Evolutionary conservation across 2,797 vertebrate species (phyloP).

Genomic region (Poecile montanus): DNA sequence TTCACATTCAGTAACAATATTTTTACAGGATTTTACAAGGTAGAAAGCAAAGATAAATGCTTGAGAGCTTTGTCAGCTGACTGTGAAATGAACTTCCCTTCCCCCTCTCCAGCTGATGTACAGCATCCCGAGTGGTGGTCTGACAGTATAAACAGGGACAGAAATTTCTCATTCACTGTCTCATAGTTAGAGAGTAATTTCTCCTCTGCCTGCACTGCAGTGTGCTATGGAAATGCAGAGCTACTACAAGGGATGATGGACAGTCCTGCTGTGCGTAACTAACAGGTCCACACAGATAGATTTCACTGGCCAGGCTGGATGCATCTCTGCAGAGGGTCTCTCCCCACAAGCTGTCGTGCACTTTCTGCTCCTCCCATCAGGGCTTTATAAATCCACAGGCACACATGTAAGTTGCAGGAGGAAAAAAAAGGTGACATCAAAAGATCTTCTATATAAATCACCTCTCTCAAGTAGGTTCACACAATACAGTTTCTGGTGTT

Average conservation of each 20-base stretch:
- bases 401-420: neutral
- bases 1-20: neutral
- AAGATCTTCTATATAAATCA: neutral
- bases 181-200: conserved; percentile 54
- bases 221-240: conserved; percentile 68
- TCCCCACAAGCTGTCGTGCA: conserved; percentile 9
- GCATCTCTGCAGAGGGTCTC: conserved; percentile 32
- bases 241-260: conserved; percentile 51
- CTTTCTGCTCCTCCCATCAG: neutral
- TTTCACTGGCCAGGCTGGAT: conserved; percentile 18
- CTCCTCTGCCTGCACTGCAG: neutral
- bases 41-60: conserved; percentile 32
- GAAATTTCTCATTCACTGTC: conserved; percentile 49
- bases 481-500: neutral
- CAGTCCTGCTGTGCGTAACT: conserved; percentile 54
- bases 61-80: conserved; percentile 38
- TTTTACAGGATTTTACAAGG: conserved; percentile 10
- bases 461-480: neutral
- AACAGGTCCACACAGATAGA: conserved; percentile 70
- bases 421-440: neutral
- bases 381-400: conserved; percentile 11
- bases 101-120: neutral
- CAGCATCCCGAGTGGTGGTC: conserved; percentile 14
- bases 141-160: conserved; percentile 31
- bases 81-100: conserved; percentile 37